Evolutionary conservation across 1,140 invertebrate genomes (phyloP).

Genomic region (Atta colombica): DNA sequence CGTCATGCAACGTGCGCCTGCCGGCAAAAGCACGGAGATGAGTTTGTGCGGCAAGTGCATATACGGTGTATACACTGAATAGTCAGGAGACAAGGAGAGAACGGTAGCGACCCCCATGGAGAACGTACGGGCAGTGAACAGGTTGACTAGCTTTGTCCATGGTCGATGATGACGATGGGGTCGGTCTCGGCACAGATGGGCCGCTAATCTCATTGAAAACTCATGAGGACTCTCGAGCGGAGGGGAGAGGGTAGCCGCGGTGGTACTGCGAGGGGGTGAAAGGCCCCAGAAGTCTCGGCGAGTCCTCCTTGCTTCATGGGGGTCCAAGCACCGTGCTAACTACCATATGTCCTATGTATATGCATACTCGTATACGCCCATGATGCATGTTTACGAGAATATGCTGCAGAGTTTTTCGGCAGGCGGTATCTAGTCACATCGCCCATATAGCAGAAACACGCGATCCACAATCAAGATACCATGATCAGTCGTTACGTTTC

Average conservation of each 20-base stretch:
- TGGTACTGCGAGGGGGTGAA: constrained; percentile 67
- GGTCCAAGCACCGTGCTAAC: constrained; percentile 82
- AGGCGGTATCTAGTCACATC: constrained; percentile 9
- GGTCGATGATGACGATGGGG: constrained; percentile 84
- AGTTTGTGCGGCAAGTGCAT: constrained; percentile 81
- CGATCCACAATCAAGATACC: constrained; percentile 23
- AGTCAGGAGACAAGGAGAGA: constrained; percentile 55
- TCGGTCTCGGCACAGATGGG: constrained; percentile 85
- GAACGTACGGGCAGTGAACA: constrained; percentile 81
- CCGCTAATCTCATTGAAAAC: constrained; percentile 87
- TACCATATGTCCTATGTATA: constrained; percentile 87
- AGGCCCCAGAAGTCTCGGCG: constrained; percentile 68
- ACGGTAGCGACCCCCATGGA: constrained; percentile 78
- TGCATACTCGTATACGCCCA: constrained; percentile 69
- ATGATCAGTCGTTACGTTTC: constrained; percentile 21
- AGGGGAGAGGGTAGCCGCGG: constrained; percentile 51
- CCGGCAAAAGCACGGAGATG: constrained; percentile 44
- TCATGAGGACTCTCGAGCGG: constrained; percentile 85
- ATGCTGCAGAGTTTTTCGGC: constrained; percentile 65
- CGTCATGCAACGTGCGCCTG: constrained; percentile 34
- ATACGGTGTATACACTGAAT: constrained; percentile 71
- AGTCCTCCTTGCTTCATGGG: constrained; percentile 76
- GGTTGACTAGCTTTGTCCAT: constrained; percentile 85
- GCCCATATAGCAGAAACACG: neutral
- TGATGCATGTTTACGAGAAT: constrained; percentile 68